Percentiles rank a stretch among this genome's conserved stretches.
These are phyloP conservation scores for Mareca strepera DNA, from an alignment of 2,797 vertebrate species.

Conservation along the genomic window DNA sequence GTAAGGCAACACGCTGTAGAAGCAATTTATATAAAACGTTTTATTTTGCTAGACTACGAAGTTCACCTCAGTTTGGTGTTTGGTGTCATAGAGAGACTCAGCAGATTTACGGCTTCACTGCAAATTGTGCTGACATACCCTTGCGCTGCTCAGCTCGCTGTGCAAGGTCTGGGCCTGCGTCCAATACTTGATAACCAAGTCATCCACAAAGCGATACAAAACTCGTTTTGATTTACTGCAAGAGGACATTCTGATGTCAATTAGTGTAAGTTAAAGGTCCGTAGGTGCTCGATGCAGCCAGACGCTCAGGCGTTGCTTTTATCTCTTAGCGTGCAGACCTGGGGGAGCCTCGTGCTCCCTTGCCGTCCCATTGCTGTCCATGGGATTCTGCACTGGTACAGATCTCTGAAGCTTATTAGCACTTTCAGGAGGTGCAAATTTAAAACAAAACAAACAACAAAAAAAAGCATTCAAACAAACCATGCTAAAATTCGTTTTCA, in stretches of 20 bases:
- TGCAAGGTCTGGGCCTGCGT: background rate
- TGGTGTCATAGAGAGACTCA: background rate
- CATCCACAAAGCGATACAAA: background rate
- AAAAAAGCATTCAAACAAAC: background rate
- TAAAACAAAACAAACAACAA: background rate
- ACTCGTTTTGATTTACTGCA: conserved; percentile 1
- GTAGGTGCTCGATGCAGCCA: background rate
- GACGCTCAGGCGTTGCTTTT: background rate
- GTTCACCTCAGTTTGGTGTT: background rate
- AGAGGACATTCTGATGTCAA: conserved; percentile 15
- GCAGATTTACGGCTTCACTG: conserved; percentile 27
- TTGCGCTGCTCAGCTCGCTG: background rate
- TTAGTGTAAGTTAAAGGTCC: conserved; percentile 30
- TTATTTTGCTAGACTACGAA: conserved; percentile 1
- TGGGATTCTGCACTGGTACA: accelerated
- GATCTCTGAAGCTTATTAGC: background rate
- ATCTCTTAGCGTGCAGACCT: background rate
- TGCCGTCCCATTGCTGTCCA: background rate
- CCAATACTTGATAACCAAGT: conserved; percentile 18
- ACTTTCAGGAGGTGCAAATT: background rate
- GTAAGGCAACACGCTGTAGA: background rate
- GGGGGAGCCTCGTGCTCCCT: accelerated
- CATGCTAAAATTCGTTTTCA: background rate
- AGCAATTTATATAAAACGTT: background rate
- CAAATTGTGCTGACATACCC: background rate